A percentile compares a stretch with the other conserved stretches of the same genome.
Conservation (phyloP, 2,888 invertebrate genomes). For the Brenthis hecate region DNA sequence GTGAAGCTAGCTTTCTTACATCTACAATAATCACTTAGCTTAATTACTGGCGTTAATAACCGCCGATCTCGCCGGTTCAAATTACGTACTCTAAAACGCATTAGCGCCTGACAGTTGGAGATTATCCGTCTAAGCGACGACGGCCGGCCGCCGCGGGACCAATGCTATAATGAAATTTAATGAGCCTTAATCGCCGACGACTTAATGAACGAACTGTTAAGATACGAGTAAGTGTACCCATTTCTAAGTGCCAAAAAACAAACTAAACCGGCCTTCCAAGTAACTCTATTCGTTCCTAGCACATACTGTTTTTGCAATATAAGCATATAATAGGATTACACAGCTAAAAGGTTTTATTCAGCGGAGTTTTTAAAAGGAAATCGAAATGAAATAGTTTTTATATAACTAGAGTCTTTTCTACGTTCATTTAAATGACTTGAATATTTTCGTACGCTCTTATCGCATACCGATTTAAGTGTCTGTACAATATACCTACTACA, state of each 20-base stretch:
- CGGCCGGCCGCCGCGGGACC: slow-evolving; percentile 66
- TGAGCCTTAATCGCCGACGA: slow-evolving; percentile 81
- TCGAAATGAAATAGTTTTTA: slow-evolving; percentile 39
- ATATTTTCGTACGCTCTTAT: slow-evolving; percentile 18
- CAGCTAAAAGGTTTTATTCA: slow-evolving; percentile 46
- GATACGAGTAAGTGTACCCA: slow-evolving; percentile 71
- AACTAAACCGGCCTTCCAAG: slow-evolving; percentile 11
- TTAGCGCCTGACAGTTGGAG: slow-evolving; percentile 81
- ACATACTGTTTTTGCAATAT: slow-evolving; percentile 34
- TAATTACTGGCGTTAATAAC: slow-evolving; percentile 81
- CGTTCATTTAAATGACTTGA: slow-evolving; percentile 24
- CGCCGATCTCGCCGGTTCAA: slow-evolving; percentile 80
- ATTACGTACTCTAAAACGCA: slow-evolving; percentile 83
- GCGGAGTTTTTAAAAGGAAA: slow-evolving; percentile 29
- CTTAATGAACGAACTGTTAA: slow-evolving; percentile 77
- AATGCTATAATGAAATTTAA: slow-evolving; percentile 78
- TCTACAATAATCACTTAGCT: slow-evolving; percentile 80
- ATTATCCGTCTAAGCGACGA: slow-evolving; percentile 80
- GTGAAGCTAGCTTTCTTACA: slow-evolving; percentile 49
- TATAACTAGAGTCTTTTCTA: slow-evolving; percentile 17
- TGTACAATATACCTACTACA: no score
- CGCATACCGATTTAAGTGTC: slow-evolving; percentile 4
- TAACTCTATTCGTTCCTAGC: slow-evolving; percentile 24
- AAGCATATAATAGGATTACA: slow-evolving; percentile 45
- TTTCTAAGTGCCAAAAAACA: slow-evolving; percentile 45